phyloP scores from a whole-genome alignment of 1,140 invertebrate species.

The Diorhabda sublineata region DNA sequence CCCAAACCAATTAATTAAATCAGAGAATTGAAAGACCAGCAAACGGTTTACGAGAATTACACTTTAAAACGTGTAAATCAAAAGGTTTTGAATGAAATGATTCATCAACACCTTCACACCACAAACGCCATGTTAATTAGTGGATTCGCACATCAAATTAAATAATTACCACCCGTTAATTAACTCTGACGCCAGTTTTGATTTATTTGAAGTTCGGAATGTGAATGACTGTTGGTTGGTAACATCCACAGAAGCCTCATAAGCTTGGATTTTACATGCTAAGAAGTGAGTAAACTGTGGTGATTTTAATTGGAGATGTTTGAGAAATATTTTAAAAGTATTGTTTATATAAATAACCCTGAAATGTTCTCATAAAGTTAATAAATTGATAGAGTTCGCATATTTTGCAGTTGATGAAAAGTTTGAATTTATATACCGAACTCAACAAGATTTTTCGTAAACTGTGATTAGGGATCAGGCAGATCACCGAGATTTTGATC shows the following conservation, averaged over 20 bases:
- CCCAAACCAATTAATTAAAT: conserved; percentile 4
- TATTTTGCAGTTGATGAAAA: too few species aligned
- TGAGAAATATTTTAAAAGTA: too few species aligned
- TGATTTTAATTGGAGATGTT: too few species aligned
- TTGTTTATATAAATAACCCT: too few species aligned
- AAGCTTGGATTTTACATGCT: background rate
- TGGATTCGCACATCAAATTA: conserved; percentile 2
- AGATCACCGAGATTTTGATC: too few species aligned
- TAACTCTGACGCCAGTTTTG: background rate
- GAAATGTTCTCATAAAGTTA: too few species aligned
- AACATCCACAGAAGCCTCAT: background rate
- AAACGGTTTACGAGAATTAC: conserved; percentile 26
- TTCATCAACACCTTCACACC: background rate
- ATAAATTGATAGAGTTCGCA: too few species aligned
- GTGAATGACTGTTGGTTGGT: background rate
- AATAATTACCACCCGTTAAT: conserved; percentile 1
- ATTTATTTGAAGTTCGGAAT: conserved; percentile 2
- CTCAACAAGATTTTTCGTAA: too few species aligned
- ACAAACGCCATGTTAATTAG: conserved; percentile 2
- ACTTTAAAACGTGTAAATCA: conserved; percentile 2
- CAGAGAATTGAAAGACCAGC: conserved; percentile 4
- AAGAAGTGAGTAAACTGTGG: background rate
- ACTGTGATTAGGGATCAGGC: too few species aligned
- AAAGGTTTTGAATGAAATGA: conserved; percentile 1
- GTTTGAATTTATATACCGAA: too few species aligned